These are phyloP conservation scores for Neodontobutis hainanensis DNA, from an alignment of 2,113 vertebrate species.

Conservation along the genomic window DNA sequence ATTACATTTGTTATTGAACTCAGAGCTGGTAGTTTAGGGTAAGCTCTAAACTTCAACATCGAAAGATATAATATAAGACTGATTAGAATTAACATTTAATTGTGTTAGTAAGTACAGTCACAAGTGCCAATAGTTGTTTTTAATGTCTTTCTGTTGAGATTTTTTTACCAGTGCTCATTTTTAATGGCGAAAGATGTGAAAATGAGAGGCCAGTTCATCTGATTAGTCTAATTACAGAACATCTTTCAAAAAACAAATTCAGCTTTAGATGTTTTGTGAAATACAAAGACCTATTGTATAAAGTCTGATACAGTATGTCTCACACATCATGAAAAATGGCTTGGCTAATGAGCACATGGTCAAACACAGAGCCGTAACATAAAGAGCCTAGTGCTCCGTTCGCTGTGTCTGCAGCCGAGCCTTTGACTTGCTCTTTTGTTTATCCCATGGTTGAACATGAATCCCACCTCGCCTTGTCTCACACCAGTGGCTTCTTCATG, in stretches of 20 bases:
- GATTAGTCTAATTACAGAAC: constrained; percentile 15
- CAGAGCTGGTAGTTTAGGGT: too few species aligned
- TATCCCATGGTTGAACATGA: constrained; percentile 59
- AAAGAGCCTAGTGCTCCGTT: constrained; percentile 56
- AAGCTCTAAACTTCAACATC: too few species aligned
- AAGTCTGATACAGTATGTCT: constrained; percentile 15
- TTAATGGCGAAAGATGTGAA: too few species aligned
- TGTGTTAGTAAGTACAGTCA: too few species aligned
- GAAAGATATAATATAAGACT: too few species aligned
- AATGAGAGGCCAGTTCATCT: constrained; percentile 17
- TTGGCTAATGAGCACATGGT: constrained; percentile 48
- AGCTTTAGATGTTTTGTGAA: constrained; percentile 26
- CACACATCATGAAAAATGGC: constrained; percentile 53
- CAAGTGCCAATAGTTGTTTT: too few species aligned
- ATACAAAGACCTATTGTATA: constrained; percentile 28
- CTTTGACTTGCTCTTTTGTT: constrained; percentile 73
- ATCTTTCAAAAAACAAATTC: constrained; percentile 39
- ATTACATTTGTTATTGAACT: too few species aligned
- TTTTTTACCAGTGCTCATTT: too few species aligned
- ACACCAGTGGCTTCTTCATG: constrained; percentile 62
- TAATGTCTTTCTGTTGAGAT: too few species aligned
- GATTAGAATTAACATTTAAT: too few species aligned
- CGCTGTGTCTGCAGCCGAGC: constrained; percentile 44
- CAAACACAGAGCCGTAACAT: constrained; percentile 33
- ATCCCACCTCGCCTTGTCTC: constrained; percentile 50